Percentiles rank a stretch among this genome's conserved stretches.
Conservation (phyloP, 2,888 invertebrate species). For the Phasia obesa region DNA sequence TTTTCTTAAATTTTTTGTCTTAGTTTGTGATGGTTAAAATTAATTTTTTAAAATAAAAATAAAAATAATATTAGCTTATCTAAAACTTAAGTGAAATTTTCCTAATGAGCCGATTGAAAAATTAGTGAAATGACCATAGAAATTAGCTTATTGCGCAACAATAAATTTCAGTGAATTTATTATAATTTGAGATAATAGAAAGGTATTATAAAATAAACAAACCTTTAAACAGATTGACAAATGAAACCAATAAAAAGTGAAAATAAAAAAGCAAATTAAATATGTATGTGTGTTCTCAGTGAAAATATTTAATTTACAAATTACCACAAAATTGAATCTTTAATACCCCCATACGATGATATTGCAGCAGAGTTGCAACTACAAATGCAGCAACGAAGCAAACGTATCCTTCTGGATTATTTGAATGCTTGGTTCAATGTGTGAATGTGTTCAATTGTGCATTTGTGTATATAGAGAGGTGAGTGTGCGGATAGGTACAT, state of each 20-base stretch:
- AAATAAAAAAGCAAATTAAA: constrained; percentile 14
- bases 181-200: too few relatives aligned
- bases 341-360: constrained; percentile 60
- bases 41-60: too few relatives aligned
- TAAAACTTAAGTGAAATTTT: too few relatives aligned
- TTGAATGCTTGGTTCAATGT: constrained; percentile 19
- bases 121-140: too few relatives aligned
- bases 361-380: constrained; percentile 33
- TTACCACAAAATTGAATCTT: constrained; percentile 64
- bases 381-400: constrained; percentile 13
- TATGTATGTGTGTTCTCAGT: constrained; percentile 23
- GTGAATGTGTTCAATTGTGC: constrained; percentile 20
- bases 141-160: too few relatives aligned
- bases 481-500: not conserved
- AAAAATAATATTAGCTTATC: too few relatives aligned
- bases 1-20: too few relatives aligned
- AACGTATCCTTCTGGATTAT: constrained; percentile 21
- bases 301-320: constrained; percentile 58
- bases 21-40: too few relatives aligned
- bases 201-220: not conserved
- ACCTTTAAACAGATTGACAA: constrained; percentile 8
- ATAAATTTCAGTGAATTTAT: too few relatives aligned
- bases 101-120: too few relatives aligned
- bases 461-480: not conserved
- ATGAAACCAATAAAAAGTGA: not conserved